A percentile compares a stretch with the other conserved stretches of the same genome.
Conservation (phyloP, 2,888 invertebrate species). For the Rhabditoides inermis region DNA sequence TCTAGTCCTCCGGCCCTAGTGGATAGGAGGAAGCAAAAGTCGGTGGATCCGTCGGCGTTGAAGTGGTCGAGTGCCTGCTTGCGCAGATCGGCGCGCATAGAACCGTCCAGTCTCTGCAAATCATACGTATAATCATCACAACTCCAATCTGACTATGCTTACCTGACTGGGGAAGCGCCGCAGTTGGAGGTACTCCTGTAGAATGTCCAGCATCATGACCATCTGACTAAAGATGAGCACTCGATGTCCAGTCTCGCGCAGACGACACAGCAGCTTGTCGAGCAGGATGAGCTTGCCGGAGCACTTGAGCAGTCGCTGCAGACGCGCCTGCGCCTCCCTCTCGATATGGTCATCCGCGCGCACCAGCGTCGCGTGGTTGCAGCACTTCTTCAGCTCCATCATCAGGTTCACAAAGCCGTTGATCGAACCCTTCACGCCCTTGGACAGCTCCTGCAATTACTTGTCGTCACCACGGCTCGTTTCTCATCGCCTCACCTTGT, state of each 20-base stretch:
- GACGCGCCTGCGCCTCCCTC: conserved; percentile 62
- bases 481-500: too few species aligned
- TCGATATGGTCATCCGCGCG: conserved; percentile 66
- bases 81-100: conserved; percentile 87
- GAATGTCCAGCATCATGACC: conserved; percentile 95
- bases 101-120: conserved; percentile 78
- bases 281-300: conserved; percentile 89
- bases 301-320: conserved; percentile 78
- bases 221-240: conserved; percentile 98
- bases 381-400: conserved; percentile 96
- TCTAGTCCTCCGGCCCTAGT: conserved; percentile 90
- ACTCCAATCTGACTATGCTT: conserved; percentile 2
- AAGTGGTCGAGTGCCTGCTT: conserved; percentile 95
- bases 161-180: conserved; percentile 84
- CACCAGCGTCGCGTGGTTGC: conserved; percentile 70
- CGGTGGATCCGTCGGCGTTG: conserved; percentile 87
- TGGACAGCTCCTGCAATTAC: conserved; percentile 74
- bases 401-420: conserved; percentile 92
- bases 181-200: conserved; percentile 87
- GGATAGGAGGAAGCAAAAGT: conserved; percentile 91
- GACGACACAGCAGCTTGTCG: conserved; percentile 82
- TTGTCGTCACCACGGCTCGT: too few species aligned
- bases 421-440: conserved; percentile 69
- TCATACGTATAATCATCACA: background rate
- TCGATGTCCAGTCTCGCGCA: conserved; percentile 89